Base-by-base conservation (phyloP, 2,797 vertebrate genomes). In the Pipistrellus pygmaeus region DNA sequence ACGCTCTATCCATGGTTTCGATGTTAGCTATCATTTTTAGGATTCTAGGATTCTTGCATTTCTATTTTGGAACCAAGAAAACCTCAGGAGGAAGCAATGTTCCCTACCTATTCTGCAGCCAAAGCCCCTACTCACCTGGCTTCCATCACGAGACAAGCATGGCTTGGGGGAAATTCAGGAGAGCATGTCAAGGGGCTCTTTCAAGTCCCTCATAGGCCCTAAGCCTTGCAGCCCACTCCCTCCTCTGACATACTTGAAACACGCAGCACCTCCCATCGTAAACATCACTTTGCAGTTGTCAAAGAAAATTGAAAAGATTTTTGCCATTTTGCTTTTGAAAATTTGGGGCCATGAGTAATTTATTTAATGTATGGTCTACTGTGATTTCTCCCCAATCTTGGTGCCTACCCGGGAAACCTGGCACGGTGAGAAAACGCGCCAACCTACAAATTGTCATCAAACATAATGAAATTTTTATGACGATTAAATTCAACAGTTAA, bases 391-490 rank as follows among this genome's bases (percentile, higher is more conserved):
- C 87, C 93, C 60, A 30, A 5, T 76, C 71, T 83, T 68, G 46
- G 72, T 89, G 84, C 81, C 64, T 87, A 66, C 77, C 78, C 0
- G 32, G 82, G 81, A 93, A 90, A 83, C 85, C 69, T 76, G 78
- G n/a, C 5, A 5, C 35, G 27, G 60, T 3, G 27, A 90, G 86
- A 93, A 93, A 87, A 88, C 84, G 57, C 57, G 57, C 64, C 55
- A 92, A 77, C 53, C 73, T 94, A 82, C 44, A 77, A 88, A 86
- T 48, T 77, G 60, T 85, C 95, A 96, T 90, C 92, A 88, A 80
- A 94, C 53, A 60, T 66, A 90, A 94, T 94, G 75, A 92, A 95
- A 95, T 53, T 92, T 93, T 97, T 95, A 88, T 92, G 78, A 89
- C n/a, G 51, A 80, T 71, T 78, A 92, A 92, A 95, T 96, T 80